Evolutionary conservation across 1,140 invertebrate species (phyloP).

Genomic region (Ditylenchus dipsaci): DNA sequence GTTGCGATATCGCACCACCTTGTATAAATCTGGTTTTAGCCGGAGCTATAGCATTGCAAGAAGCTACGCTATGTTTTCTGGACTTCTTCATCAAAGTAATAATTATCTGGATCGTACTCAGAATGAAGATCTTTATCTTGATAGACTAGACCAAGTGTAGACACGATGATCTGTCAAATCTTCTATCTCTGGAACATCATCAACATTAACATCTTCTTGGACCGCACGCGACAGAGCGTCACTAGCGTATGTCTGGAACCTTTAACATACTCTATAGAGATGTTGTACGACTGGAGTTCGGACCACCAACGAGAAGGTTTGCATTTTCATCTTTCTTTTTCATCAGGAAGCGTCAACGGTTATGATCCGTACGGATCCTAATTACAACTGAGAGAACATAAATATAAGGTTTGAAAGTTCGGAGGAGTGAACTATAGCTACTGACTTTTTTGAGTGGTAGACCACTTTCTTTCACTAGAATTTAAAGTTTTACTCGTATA

Average conservation of each 20-base stretch:
- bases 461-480: slow-evolving; percentile 3
- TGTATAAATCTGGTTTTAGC: too few relatives aligned
- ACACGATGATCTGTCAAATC: too few relatives aligned
- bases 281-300: slow-evolving; percentile 16
- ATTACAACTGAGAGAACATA: slow-evolving; percentile 2
- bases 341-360: slow-evolving; percentile 11
- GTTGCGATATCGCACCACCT: too few relatives aligned
- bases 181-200: too few relatives aligned
- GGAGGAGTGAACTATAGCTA: slow-evolving; percentile 13
- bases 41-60: too few relatives aligned
- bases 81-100: too few relatives aligned
- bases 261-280: slow-evolving; percentile 14
- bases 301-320: slow-evolving; percentile 17
- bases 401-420: slow-evolving; percentile 20
- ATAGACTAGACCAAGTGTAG: too few relatives aligned
- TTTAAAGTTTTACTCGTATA: slow-evolving; percentile 13
- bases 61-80: too few relatives aligned
- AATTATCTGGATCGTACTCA: too few relatives aligned
- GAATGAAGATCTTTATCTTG: too few relatives aligned
- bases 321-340: slow-evolving; percentile 4
- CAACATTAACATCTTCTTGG: too few relatives aligned
- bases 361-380: slow-evolving; percentile 20
- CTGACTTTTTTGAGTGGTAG: slow-evolving; percentile 12
- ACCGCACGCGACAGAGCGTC: slow-evolving; percentile 2
- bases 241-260: not conserved